A percentile compares a stretch with the other conserved stretches of the same genome.
Evolutionary conservation across 1,140 invertebrate species (phyloP).

Genomic region (Hypsibius dujardini): DNA sequence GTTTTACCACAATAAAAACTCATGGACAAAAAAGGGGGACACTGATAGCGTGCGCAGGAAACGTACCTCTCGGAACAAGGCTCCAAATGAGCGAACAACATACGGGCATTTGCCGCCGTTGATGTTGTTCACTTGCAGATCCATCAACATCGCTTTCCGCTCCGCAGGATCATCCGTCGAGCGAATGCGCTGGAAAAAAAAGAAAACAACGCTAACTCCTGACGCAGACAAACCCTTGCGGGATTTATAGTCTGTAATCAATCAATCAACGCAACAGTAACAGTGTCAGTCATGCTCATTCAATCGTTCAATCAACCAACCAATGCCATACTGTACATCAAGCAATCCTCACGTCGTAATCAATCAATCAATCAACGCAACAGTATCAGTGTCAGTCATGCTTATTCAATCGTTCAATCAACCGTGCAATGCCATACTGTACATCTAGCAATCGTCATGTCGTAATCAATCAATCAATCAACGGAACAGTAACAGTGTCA

Average conservation of each 20-base stretch:
- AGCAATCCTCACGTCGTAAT: too few relatives aligned
- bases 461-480: neutral
- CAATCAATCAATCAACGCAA: neutral
- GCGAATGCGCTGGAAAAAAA: slow-evolving; percentile 48
- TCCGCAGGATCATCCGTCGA: slow-evolving; percentile 84
- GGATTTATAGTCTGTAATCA: neutral
- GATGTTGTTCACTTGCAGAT: slow-evolving; percentile 81
- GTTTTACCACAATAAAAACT: too few relatives aligned
- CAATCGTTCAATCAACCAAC: neutral
- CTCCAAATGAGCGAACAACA: slow-evolving; percentile 94
- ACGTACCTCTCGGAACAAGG: slow-evolving; percentile 76
- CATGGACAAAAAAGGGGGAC: too few relatives aligned
- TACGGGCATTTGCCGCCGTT: slow-evolving; percentile 82
- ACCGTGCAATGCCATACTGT: neutral
- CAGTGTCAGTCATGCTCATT: neutral
- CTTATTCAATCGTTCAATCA: neutral
- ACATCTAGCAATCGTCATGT: neutral
- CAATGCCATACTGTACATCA: too few relatives aligned
- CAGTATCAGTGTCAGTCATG: neutral
- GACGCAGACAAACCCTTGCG: neutral
- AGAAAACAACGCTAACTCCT: neutral
- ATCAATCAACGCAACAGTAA: neutral
- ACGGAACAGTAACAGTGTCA: neutral
- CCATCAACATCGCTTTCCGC: slow-evolving; percentile 77
- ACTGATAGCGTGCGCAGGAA: too few relatives aligned